phyloP scores from a whole-genome alignment of 2,888 invertebrate genomes.

The Nomada hirtipes region DNA sequence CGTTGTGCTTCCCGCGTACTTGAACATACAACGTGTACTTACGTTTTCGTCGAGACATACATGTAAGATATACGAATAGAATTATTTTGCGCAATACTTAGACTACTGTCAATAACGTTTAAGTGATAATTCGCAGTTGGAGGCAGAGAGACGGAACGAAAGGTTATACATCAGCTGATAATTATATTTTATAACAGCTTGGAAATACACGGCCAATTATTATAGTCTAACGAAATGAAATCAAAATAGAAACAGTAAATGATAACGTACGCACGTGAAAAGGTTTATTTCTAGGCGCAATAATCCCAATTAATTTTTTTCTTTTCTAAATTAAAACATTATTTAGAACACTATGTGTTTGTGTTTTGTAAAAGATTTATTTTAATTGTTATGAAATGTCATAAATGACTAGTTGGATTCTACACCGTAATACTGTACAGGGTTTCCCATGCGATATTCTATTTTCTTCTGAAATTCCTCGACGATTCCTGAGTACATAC shows the following conservation, averaged over 20 bases:
- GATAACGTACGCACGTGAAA: neutral
- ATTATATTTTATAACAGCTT: slow-evolving; percentile 14
- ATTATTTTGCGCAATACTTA: slow-evolving; percentile 58
- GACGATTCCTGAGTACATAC: neutral
- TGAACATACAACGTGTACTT: slow-evolving; percentile 63
- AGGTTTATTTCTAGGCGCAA: slow-evolving; percentile 5
- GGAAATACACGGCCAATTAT: slow-evolving; percentile 10
- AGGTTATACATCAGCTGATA: slow-evolving; percentile 12
- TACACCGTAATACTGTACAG: slow-evolving; percentile 66
- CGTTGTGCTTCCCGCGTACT: slow-evolving; percentile 67
- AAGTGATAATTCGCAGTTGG: slow-evolving; percentile 44
- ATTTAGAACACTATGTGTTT: slow-evolving; percentile 39
- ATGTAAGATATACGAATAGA: slow-evolving; percentile 63
- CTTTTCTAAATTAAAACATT: slow-evolving; percentile 24
- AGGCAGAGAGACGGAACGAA: slow-evolving; percentile 34
- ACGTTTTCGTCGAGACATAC: slow-evolving; percentile 54
- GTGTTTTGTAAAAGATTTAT: slow-evolving; percentile 56
- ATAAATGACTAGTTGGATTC: slow-evolving; percentile 77
- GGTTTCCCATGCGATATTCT: slow-evolving; percentile 28
- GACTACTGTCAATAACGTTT: slow-evolving; percentile 46
- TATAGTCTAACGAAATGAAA: neutral
- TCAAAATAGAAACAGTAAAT: neutral
- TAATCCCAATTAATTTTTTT: neutral
- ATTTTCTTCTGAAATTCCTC: slow-evolving; percentile 28
- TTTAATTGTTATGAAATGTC: slow-evolving; percentile 59